Conservation (phyloP, 2,888 invertebrate genomes). For the Tetragonula carbonaria region DNA sequence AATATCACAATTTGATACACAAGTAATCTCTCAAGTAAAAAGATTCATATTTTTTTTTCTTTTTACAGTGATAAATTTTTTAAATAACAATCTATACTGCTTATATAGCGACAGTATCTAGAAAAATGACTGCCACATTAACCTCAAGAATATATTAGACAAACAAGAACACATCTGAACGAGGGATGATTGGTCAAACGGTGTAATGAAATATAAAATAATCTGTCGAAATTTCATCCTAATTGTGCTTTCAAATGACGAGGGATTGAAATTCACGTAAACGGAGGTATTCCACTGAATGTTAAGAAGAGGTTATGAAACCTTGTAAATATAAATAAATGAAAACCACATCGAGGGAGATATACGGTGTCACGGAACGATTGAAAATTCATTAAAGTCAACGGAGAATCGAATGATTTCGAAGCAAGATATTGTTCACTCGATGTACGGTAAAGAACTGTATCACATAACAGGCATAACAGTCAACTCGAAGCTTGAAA, state of each 20-base stretch:
- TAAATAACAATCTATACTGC: neutral
- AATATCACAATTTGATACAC: neutral
- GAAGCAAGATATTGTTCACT: conserved; percentile 41
- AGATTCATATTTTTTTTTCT: neutral
- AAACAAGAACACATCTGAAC: conserved; percentile 40
- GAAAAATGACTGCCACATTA: conserved; percentile 40
- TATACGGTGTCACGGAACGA: conserved; percentile 6
- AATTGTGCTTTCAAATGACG: neutral
- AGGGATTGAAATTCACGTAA: conserved; percentile 1
- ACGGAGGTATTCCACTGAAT: conserved; percentile 1
- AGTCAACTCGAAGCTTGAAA: conserved; percentile 39
- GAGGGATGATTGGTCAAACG: conserved; percentile 25
- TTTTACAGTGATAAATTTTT: neutral
- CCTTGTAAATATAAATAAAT: conserved; percentile 55
- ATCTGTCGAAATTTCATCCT: neutral
- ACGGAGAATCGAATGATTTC: conserved; percentile 28
- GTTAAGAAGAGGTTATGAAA: conserved; percentile 56
- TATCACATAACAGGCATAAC: conserved; percentile 46
- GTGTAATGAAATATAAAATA: neutral
- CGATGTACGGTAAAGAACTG: conserved; percentile 52
- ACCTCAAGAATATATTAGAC: conserved; percentile 18
- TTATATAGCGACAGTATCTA: conserved; percentile 1
- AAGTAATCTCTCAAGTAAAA: neutral
- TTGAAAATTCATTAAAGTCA: conserved; percentile 20
- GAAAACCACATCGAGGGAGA: conserved; percentile 24